These are phyloP conservation scores for Dynastes maya DNA, from an alignment of 2,888 invertebrate species.

Conservation along the genomic window DNA sequence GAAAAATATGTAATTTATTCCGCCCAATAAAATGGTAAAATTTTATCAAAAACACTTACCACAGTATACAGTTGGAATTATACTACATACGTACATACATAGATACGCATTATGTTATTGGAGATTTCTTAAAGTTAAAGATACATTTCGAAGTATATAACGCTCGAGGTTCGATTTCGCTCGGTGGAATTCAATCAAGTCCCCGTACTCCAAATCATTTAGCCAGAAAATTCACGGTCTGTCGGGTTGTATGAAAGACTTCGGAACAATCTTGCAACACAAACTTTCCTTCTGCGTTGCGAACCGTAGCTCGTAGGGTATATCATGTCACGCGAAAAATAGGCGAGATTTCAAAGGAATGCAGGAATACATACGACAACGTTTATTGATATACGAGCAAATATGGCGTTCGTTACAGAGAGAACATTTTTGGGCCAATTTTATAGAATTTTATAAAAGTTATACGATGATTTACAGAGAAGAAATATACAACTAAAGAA, in stretches of 20 bases:
- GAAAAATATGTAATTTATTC: too few species aligned
- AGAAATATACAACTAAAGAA: too few species aligned
- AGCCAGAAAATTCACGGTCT: conserved; percentile 47
- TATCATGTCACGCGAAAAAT: background rate
- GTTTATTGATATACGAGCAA: too few species aligned
- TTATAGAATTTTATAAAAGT: too few species aligned
- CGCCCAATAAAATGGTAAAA: too few species aligned
- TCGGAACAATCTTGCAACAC: conserved; percentile 21
- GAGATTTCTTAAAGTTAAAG: background rate
- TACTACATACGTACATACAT: background rate
- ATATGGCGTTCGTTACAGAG: too few species aligned
- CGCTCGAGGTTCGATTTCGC: conserved; percentile 15
- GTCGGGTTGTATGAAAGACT: conserved; percentile 23
- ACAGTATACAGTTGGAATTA: too few species aligned
- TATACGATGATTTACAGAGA: too few species aligned
- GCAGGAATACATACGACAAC: background rate
- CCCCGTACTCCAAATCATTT: conserved; percentile 9
- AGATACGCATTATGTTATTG: background rate
- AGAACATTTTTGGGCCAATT: too few species aligned
- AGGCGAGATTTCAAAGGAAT: background rate
- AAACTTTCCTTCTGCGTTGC: conserved; percentile 18
- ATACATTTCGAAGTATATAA: background rate
- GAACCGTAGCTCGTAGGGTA: conserved; percentile 27
- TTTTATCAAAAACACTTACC: too few species aligned
- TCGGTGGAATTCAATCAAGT: conserved; percentile 31